These are phyloP conservation scores for Athalia cordata DNA, from an alignment of 2,888 invertebrate species.

Conservation along the genomic window DNA sequence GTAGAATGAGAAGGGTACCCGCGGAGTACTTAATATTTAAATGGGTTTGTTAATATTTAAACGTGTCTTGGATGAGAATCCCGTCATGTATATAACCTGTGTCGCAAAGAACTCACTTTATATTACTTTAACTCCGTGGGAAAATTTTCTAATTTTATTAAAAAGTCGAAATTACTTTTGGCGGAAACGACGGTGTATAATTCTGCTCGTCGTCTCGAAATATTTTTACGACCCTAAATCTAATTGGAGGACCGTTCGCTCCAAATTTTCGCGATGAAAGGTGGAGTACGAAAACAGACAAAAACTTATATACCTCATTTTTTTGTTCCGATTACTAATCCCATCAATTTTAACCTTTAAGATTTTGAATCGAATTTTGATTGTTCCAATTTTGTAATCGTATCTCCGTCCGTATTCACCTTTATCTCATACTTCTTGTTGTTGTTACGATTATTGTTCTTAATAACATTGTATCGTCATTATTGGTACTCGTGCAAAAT, in stretches of 20 bases:
- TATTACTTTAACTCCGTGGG: constrained; percentile 54
- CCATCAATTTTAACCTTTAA: no score
- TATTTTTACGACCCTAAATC: constrained; percentile 62
- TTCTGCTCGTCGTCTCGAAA: constrained; percentile 46
- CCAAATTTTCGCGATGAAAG: constrained; percentile 31
- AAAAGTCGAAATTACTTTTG: constrained; percentile 62
- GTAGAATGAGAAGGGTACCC: constrained; percentile 6
- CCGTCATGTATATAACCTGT: constrained; percentile 12
- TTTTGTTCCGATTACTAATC: no score
- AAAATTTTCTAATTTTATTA: constrained; percentile 66
- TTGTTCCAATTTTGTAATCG: no score
- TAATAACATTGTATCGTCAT: no score
- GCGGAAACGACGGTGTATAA: constrained; percentile 51
- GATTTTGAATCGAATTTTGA: no score
- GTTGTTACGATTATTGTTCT: no score
- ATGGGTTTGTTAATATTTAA: constrained; percentile 40
- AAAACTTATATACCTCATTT: not conserved
- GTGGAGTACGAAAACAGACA: constrained; percentile 32
- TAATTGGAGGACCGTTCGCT: constrained; percentile 60
- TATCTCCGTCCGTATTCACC: no score
- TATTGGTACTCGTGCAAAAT: not conserved
- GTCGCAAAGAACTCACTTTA: constrained; percentile 47
- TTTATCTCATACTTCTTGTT: no score
- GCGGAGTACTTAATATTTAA: constrained; percentile 32
- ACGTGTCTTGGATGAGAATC: constrained; percentile 39